Percentiles rank a stretch among this genome's conserved stretches.
Evolutionary conservation across 1,140 invertebrate species (phyloP).

Genomic region (Tetramorium parvispinum): DNA sequence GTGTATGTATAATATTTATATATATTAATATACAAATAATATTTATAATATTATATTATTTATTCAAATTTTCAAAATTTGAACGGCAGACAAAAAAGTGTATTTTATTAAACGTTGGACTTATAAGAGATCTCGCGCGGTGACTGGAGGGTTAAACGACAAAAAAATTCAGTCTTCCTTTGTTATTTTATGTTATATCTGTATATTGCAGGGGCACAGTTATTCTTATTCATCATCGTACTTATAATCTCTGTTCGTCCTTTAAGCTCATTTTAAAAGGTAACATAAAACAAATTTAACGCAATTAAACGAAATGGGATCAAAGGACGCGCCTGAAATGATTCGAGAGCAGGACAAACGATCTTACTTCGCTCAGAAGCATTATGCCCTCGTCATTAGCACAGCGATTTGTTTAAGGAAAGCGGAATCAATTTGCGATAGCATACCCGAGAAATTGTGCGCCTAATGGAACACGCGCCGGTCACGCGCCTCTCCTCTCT

Average conservation of each 20-base stretch:
- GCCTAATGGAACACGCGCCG: constrained; percentile 27
- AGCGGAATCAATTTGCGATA: constrained; percentile 49
- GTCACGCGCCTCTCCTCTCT: not conserved
- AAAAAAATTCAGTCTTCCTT: not conserved
- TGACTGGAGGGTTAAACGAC: not conserved
- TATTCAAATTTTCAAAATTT: no score
- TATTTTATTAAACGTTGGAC: no score
- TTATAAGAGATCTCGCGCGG: no score
- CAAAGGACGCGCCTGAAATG: not conserved
- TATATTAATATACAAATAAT: no score
- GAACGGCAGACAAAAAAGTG: no score
- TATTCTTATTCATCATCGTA: not conserved
- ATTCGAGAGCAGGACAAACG: not conserved
- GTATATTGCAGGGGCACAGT: not conserved
- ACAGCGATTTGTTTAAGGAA: constrained; percentile 16
- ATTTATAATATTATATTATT: no score
- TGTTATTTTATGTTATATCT: no score
- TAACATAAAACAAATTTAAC: not conserved
- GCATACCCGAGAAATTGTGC: not conserved
- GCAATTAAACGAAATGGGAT: not conserved
- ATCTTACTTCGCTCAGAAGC: not conserved
- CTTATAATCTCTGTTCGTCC: not conserved
- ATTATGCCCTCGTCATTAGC: not conserved
- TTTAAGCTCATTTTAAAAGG: not conserved
- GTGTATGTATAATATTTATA: no score